phyloP scores from a whole-genome alignment of 1,140 invertebrate genomes.

The Lasaia peninsularis region DNA sequence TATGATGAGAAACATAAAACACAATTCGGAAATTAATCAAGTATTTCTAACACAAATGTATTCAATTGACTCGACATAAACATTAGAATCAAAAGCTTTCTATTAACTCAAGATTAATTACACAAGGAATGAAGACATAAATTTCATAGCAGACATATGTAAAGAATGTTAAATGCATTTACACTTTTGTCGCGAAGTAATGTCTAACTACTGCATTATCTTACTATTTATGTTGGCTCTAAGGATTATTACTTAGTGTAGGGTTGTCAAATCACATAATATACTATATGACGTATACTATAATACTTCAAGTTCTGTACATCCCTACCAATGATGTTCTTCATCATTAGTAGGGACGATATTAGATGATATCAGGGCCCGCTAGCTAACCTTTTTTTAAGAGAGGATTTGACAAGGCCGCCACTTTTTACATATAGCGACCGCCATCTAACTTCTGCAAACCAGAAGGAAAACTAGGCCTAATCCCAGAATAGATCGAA shows the following conservation, averaged over 20 bases:
- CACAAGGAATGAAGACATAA: slow-evolving; percentile 27
- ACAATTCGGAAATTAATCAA: neutral
- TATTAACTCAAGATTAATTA: slow-evolving; percentile 14
- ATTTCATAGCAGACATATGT: slow-evolving; percentile 17
- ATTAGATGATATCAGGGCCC: no score
- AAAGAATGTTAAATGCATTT: slow-evolving; percentile 37
- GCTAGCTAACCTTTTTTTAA: no score
- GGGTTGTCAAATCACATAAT: neutral
- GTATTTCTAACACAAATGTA: neutral
- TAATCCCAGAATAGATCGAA: no score
- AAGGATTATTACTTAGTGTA: slow-evolving; percentile 31
- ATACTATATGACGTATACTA: no score
- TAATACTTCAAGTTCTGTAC: no score
- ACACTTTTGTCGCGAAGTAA: slow-evolving; percentile 25
- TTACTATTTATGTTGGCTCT: slow-evolving; percentile 41
- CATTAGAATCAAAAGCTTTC: slow-evolving; percentile 12
- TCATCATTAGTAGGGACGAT: no score
- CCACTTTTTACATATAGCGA: no score
- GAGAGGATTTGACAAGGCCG: no score
- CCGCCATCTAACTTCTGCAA: no score
- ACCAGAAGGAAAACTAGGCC: no score
- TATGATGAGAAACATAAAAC: no score
- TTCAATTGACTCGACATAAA: slow-evolving; percentile 8
- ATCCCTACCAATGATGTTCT: no score
- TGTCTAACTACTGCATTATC: slow-evolving; percentile 42